These are phyloP conservation scores for Abrostola triplasia DNA, from an alignment of 2,888 invertebrate genomes.

Conservation along the genomic window DNA sequence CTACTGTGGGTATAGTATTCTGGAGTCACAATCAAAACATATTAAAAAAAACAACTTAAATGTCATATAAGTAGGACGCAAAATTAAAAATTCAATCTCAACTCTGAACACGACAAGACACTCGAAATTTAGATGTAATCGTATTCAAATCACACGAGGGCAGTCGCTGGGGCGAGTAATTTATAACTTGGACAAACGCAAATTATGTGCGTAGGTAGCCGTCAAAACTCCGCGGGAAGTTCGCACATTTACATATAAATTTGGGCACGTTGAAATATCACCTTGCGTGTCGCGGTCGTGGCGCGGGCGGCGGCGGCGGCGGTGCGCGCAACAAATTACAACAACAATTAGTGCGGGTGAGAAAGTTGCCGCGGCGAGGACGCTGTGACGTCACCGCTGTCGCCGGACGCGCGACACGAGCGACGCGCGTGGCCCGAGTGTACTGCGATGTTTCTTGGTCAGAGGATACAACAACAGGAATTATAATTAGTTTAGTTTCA, in stretches of 20 bases:
- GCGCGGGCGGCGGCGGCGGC: neutral
- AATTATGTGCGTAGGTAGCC: constrained; percentile 81
- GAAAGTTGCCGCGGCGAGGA: constrained; percentile 59
- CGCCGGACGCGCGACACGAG: too few relatives aligned
- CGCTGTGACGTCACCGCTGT: too few relatives aligned
- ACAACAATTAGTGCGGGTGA: constrained; percentile 79
- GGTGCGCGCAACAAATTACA: constrained; percentile 76
- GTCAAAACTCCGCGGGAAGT: constrained; percentile 73
- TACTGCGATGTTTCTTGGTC: too few relatives aligned
- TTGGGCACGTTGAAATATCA: constrained; percentile 80
- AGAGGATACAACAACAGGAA: too few relatives aligned
- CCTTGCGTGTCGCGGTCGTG: constrained; percentile 65
- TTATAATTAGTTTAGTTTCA: too few relatives aligned
- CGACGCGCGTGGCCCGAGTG: too few relatives aligned
- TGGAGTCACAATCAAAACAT: too few relatives aligned
- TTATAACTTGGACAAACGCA: constrained; percentile 79
- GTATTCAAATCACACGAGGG: constrained; percentile 73
- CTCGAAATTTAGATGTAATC: constrained; percentile 76
- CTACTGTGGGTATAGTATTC: too few relatives aligned
- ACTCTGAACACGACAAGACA: constrained; percentile 56
- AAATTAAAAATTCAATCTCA: constrained; percentile 47
- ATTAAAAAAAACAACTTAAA: constrained; percentile 7
- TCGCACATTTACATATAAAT: constrained; percentile 84
- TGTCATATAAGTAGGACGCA: constrained; percentile 27
- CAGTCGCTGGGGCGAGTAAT: constrained; percentile 63